Base-by-base conservation (phyloP, 2,113 vertebrate species). In the Donacobius atricapilla region DNA sequence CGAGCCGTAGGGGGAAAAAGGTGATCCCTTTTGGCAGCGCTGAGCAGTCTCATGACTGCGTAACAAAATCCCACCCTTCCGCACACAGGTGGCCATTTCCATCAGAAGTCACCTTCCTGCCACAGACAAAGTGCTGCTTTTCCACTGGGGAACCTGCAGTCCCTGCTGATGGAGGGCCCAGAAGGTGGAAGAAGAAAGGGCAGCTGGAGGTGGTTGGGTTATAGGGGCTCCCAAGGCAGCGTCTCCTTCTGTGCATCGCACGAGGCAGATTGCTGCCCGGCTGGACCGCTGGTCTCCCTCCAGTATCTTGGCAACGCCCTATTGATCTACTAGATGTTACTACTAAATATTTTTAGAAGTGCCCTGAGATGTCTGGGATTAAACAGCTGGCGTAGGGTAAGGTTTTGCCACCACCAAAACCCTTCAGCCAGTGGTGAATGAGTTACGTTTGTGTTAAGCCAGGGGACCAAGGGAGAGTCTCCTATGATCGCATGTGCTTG, bases 21-120 rank as follows among this genome's bases (percentile, higher is more conserved):
- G 27, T 2, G 3, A 10, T 57, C 4, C 1, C 13, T 30, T 75
- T 56, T 15, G 31, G 24, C 3, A 7, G 20, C 2, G 0, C 56
- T 40, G 28, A 58, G 33, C n/a, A n/a, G 7, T 19, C 0, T 51
- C 6, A 0, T 16, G 3, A 2, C 24, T 44, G 19, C 10, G 39
- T 40, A 27, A n/a, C 1, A 3, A 27, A 66, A 30, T 63, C 7
- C 6, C 21, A 5, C 11, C 12, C 23, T 47, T 42, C 7, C 20
- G 0, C 56, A 16, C 31, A 4, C 11, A 11, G 28, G 10, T 7
- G 2, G 17, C 22, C 5, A 1, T 63, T 84, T 85, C 30, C 7
- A 4, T 27, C 6, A 54, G 33, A 20, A 60, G 5, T 8, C 22
- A 2, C n/a, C 9, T 64, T 75, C 18, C 15, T 71, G 31, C 33